Conservation (phyloP, 1,140 invertebrate species). For the Macrotrachela quadricornifera region DNA sequence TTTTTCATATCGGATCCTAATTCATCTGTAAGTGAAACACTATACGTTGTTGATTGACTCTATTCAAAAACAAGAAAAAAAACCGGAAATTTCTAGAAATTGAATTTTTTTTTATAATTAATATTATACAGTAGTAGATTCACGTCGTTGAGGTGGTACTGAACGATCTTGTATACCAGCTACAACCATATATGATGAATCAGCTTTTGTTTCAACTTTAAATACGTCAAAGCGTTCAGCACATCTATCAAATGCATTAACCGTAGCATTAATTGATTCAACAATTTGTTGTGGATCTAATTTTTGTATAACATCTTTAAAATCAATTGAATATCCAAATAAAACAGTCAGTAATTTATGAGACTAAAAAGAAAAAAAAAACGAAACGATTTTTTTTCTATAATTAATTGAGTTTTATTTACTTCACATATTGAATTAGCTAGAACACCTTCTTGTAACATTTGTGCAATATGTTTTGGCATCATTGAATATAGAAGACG, state of each 20-base stretch:
- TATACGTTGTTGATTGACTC: too few relatives aligned
- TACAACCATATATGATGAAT: constrained; percentile 62
- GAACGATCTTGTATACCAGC: constrained; percentile 35
- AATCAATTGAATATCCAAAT: constrained; percentile 41
- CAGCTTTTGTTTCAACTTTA: constrained; percentile 57
- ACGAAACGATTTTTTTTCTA: too few relatives aligned
- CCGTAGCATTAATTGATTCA: constrained; percentile 57
- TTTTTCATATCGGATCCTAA: too few relatives aligned
- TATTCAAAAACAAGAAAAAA: too few relatives aligned
- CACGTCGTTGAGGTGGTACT: not conserved
- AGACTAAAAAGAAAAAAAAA: constrained; percentile 28
- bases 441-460: constrained; percentile 1
- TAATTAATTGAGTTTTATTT: too few relatives aligned
- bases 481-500: constrained; percentile 34
- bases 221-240: not conserved
- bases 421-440: constrained; percentile 6
- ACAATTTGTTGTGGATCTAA: constrained; percentile 58
- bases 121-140: too few relatives aligned
- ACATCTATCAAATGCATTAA: constrained; percentile 49
- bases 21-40: too few relatives aligned
- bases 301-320: constrained; percentile 34
- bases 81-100: too few relatives aligned
- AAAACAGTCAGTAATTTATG: constrained; percentile 39
- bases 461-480: constrained; percentile 37
- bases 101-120: too few relatives aligned